Evolutionary conservation across 1,140 invertebrate genomes (phyloP), one percentile per base, ranked within the genome.

Genomic region (Argopecten irradians): DNA sequence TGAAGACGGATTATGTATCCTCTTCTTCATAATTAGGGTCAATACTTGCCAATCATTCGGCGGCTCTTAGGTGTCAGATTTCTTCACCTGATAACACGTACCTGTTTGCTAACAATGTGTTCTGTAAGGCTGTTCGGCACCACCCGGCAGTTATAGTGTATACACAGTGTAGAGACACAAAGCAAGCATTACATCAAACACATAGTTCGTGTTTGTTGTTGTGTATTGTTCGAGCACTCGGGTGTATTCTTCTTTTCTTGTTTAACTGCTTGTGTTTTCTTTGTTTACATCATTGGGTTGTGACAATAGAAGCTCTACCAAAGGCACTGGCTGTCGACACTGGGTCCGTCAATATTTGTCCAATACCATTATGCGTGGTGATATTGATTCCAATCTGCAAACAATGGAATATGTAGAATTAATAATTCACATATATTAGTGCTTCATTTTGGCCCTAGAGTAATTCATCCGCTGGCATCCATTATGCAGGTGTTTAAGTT

Each of bases 21-120:
- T 71, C 55, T 71, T 71, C 55, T 71, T 71, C 55, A 71, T 71
- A 71, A 71, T 71, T 71, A 71, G 55, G 55, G 55, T 71, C 55
- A 71, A 71, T 71, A 71, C 55, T 71, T 71, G 55, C 55, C 55
- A 71, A 71, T 28, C 55, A 71, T 71, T 71, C 55, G 2, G 28
- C 55, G 16, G 55, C 55, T 71, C 55, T 71, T n/a, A 71, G n/a
- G 55, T 71, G 55, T 71, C 55, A 71, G 55, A 71, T 71, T 71
- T 71, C 55, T 28, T 28, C 22, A 28, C 0, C 55, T 28, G 55
- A 71, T 71, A 71, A 71, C n/a, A 2, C 55, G 55, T 71, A 16
- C 55, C 16, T 71, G 55, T 71, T 71, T 71, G 8, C 22, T 28
- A 71, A 71, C 55, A 71, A 71, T 71, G 55, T 16, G 55, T 71